Conservation (phyloP, 2,888 invertebrate species). For the Plemyria rubiginata region DNA sequence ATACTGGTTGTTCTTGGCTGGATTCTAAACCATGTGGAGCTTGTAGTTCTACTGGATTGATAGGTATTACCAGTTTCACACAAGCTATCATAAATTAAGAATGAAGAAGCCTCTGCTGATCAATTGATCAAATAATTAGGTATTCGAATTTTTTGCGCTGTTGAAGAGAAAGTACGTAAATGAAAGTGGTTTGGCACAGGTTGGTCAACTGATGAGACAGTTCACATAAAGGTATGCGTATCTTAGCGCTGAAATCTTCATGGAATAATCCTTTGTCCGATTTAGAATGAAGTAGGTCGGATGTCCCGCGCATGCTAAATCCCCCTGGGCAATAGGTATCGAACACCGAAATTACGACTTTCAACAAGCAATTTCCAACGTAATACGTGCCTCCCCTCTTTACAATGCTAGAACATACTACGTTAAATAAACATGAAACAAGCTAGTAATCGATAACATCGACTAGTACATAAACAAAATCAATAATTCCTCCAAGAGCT, state of each 20-base stretch:
- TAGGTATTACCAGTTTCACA: too few relatives aligned
- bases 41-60: too few relatives aligned
- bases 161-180: slow-evolving; percentile 38
- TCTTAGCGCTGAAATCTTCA: slow-evolving; percentile 4
- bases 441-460: slow-evolving; percentile 71
- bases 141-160: slow-evolving; percentile 22
- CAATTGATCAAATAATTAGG: slow-evolving; percentile 14
- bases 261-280: slow-evolving; percentile 28
- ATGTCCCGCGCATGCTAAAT: slow-evolving; percentile 20
- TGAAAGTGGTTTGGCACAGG: slow-evolving; percentile 34
- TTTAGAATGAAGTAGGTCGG: slow-evolving; percentile 58
- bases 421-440: slow-evolving; percentile 42
- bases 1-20: too few relatives aligned
- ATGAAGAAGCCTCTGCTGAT: background rate
- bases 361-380: background rate
- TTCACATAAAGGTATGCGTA: slow-evolving; percentile 14
- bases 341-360: background rate
- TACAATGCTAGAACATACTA: slow-evolving; percentile 9
- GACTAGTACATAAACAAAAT: slow-evolving; percentile 41
- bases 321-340: background rate
- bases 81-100: too few relatives aligned
- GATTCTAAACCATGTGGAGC: too few relatives aligned
- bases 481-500: slow-evolving; percentile 46
- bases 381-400: background rate
- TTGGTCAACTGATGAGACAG: slow-evolving; percentile 4